A percentile compares a stretch with the other conserved stretches of the same genome.
Evolutionary conservation across 1,140 invertebrate species (phyloP).

Genomic region (Anoplophora glabripennis): DNA sequence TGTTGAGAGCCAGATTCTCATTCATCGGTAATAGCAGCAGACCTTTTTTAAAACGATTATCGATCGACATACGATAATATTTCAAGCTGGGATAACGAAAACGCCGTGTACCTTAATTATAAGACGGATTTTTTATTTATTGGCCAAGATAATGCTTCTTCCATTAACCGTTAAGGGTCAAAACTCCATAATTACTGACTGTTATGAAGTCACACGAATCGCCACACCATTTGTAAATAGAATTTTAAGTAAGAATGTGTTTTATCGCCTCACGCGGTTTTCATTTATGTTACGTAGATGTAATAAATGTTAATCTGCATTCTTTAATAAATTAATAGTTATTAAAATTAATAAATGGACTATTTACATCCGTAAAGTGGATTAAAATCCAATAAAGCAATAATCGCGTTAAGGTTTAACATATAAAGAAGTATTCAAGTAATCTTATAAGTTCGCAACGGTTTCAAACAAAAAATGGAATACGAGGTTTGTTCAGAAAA

Average conservation of each 20-base stretch:
- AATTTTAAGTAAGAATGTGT: not conserved
- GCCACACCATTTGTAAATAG: not conserved
- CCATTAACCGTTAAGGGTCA: not conserved
- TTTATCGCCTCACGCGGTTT: not conserved
- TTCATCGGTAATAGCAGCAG: no score
- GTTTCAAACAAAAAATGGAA: no score
- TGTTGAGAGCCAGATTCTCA: no score
- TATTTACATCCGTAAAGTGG: no score
- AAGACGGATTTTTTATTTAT: not conserved
- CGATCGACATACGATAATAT: slow-evolving; percentile 3
- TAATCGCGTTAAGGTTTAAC: no score
- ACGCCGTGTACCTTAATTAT: not conserved
- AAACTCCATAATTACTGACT: not conserved
- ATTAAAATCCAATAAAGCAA: no score
- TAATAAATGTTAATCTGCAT: no score
- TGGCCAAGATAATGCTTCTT: not conserved
- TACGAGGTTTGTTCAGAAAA: no score
- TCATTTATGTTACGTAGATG: not conserved
- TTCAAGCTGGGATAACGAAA: not conserved
- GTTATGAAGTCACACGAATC: not conserved
- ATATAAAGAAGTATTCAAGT: no score
- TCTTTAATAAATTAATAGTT: no score
- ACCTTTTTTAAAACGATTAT: not conserved
- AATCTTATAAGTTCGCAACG: no score
- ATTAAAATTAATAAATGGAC: no score